phyloP scores from a whole-genome alignment of 1,140 invertebrate species.

The Anastrepha obliqua region DNA sequence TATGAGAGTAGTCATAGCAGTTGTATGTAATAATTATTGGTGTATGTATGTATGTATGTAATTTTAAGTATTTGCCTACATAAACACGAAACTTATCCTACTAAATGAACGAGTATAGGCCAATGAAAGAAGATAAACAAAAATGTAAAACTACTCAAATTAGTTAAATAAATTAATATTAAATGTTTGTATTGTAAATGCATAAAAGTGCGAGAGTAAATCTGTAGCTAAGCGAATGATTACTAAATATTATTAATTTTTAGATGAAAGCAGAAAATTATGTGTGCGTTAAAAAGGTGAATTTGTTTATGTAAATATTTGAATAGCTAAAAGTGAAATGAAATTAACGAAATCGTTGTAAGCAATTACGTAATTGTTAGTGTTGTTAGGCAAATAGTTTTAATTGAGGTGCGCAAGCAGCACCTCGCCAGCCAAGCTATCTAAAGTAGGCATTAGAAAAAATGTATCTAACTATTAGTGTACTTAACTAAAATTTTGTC shows the following conservation, averaged over 20 bases:
- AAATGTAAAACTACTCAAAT: not conserved
- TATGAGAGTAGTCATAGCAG: not conserved
- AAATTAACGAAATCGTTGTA: constrained; percentile 35
- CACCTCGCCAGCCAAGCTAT: not conserved
- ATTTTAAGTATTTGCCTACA: not conserved
- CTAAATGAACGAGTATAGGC: not conserved
- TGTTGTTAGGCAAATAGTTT: constrained; percentile 28
- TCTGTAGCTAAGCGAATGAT: not conserved
- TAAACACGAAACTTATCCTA: not conserved
- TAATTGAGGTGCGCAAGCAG: not conserved
- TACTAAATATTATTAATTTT: not conserved
- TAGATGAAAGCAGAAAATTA: not conserved
- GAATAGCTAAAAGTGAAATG: not conserved
- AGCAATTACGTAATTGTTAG: constrained; percentile 26
- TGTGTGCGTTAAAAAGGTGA: not conserved
- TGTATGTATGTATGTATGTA: not conserved
- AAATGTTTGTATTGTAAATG: not conserved
- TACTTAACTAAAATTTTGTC: not conserved
- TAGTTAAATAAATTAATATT: not conserved
- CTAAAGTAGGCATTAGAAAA: not conserved
- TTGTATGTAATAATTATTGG: not conserved
- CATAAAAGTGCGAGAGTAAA: not conserved
- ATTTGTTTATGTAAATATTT: not conserved
- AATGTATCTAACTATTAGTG: not conserved
- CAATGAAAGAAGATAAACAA: not conserved